Conservation (phyloP, 2,797 vertebrate species). For the Cirrhinus mrigala region DNA sequence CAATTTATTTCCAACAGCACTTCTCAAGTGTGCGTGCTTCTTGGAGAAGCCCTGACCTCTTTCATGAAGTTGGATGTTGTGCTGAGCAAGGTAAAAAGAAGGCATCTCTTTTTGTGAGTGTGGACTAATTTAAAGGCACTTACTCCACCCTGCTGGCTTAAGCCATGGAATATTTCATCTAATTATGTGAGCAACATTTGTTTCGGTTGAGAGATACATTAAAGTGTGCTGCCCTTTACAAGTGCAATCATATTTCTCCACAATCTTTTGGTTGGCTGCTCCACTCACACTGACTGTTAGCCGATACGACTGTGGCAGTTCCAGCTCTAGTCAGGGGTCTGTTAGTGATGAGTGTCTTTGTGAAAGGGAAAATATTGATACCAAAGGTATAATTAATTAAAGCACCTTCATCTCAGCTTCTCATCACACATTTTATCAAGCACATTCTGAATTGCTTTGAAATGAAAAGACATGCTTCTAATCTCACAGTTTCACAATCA, state of each 20-base stretch:
- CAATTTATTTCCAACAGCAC: conserved; percentile 6
- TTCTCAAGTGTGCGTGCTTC: not conserved
- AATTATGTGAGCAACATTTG: conserved; percentile 14
- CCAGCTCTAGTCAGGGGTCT: not conserved
- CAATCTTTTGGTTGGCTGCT: not conserved
- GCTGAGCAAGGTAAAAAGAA: conserved; percentile 4
- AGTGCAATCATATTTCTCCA: conserved; percentile 27
- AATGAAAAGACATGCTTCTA: not conserved
- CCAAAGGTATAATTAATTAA: not conserved
- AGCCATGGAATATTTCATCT: not conserved
- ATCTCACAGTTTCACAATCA: not conserved
- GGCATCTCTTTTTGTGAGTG: not conserved
- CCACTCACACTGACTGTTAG: not conserved
- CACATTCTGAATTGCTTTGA: not conserved
- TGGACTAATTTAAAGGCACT: conserved; percentile 23
- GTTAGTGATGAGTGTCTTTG: conserved; percentile 1
- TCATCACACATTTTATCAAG: not conserved
- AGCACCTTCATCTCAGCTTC: not conserved
- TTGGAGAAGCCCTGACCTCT: conserved; percentile 10
- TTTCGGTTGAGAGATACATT: conserved; percentile 9
- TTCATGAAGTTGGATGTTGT: not conserved
- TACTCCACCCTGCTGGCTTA: not conserved
- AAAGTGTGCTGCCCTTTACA: not conserved
- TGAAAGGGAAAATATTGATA: conserved; percentile 34
- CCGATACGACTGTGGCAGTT: not conserved